Evolutionary conservation across 2,888 invertebrate species (phyloP).

Genomic region (Agrochola macilenta): DNA sequence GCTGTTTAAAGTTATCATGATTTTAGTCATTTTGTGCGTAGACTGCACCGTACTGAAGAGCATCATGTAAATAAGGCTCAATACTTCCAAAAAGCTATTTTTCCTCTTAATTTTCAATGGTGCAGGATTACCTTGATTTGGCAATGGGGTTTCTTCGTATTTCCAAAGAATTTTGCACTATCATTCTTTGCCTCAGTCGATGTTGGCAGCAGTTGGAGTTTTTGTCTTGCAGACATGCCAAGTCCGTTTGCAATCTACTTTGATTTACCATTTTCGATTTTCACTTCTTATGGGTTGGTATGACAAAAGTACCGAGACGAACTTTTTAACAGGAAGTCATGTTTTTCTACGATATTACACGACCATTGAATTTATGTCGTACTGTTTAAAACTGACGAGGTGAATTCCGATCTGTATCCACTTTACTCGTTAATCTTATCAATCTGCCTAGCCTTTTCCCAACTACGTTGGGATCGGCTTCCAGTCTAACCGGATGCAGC

Average conservation of each 20-base stretch:
- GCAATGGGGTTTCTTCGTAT: too few relatives aligned
- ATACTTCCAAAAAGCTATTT: not conserved
- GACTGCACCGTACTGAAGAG: not conserved
- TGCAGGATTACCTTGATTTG: not conserved
- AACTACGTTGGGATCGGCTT: too few relatives aligned
- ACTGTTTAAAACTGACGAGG: not conserved
- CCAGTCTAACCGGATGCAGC: too few relatives aligned
- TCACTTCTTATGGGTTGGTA: conserved; percentile 22
- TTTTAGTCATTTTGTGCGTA: not conserved
- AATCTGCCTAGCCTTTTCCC: too few relatives aligned
- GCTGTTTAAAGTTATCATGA: not conserved
- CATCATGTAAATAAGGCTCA: not conserved
- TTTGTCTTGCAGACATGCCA: conserved; percentile 41
- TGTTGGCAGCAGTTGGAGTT: conserved; percentile 41
- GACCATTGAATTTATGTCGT: not conserved
- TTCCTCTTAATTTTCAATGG: not conserved
- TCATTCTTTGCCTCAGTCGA: conserved; percentile 21
- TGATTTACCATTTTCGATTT: conserved; percentile 48
- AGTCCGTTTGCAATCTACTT: conserved; percentile 30
- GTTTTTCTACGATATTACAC: not conserved
- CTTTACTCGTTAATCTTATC: too few relatives aligned
- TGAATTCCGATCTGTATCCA: too few relatives aligned
- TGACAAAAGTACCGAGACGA: conserved; percentile 12
- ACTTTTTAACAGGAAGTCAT: not conserved
- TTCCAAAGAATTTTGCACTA: conserved; percentile 19